A percentile compares a stretch with the other conserved stretches of the same genome.
phyloP scores from a whole-genome alignment of 2,113 vertebrate genomes.

The Capra hircus region DNA sequence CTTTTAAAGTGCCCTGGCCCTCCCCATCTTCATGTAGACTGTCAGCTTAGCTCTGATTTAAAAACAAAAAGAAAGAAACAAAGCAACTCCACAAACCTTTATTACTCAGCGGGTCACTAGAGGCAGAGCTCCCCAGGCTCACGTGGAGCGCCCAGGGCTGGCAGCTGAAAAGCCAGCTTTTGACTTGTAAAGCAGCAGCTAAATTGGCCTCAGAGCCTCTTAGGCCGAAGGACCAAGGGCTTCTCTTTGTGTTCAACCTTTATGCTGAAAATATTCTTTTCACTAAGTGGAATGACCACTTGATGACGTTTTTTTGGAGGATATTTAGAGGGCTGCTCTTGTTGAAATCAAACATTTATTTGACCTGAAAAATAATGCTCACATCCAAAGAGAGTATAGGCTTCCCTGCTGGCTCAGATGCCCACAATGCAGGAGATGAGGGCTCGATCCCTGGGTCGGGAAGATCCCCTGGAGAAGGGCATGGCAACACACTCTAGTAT shows the following conservation, averaged over 20 bases:
- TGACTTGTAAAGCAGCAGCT: conserved; percentile 59
- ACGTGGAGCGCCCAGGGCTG: neutral
- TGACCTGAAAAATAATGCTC: conserved; percentile 23
- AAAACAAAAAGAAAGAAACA: conserved; percentile 15
- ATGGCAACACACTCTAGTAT: neutral
- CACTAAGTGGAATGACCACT: neutral
- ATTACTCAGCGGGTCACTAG: conserved; percentile 57
- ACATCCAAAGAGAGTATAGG: neutral
- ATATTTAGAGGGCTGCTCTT: neutral
- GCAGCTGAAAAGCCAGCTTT: conserved; percentile 43
- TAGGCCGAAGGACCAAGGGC: neutral
- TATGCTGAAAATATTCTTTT: neutral
- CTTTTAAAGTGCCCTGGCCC: conserved; percentile 32
- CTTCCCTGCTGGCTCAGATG: neutral
- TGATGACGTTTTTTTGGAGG: neutral
- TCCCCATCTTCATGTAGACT: conserved; percentile 24
- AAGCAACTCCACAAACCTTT: conserved; percentile 36
- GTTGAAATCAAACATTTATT: conserved; percentile 5
- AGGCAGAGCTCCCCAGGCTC: conserved; percentile 18
- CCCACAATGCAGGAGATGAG: neutral
- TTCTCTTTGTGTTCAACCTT: neutral
- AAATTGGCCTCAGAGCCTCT: neutral
- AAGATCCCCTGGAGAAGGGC: neutral
- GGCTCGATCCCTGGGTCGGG: neutral
- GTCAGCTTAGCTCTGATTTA: conserved; percentile 41